Conservation (phyloP, 2,888 invertebrate species). For the Hesperia comma region DNA sequence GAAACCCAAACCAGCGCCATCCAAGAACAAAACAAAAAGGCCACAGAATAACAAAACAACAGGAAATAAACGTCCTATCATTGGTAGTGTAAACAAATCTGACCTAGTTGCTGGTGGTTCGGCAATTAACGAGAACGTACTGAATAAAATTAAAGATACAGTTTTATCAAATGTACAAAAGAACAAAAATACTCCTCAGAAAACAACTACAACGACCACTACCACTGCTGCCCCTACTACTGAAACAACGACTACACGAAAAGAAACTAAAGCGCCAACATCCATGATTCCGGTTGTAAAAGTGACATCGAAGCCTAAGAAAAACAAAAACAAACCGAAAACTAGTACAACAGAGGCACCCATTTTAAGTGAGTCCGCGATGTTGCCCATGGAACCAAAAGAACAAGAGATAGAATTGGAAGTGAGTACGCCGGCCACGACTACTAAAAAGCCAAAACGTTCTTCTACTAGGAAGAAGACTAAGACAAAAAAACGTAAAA, state of each 20-base stretch:
- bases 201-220: conserved; percentile 55
- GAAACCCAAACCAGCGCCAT: conserved; percentile 61
- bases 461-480: conserved; percentile 78
- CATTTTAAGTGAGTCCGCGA: conserved; percentile 64
- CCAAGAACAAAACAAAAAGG: conserved; percentile 69
- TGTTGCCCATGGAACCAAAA: conserved; percentile 77
- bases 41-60: conserved; percentile 65
- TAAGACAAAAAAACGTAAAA: conserved; percentile 85
- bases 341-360: conserved; percentile 50
- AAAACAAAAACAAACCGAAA: conserved; percentile 72
- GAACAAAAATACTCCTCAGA: conserved; percentile 67
- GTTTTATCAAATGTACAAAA: conserved; percentile 81
- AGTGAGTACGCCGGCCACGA: conserved; percentile 73
- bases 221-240: conserved; percentile 51
- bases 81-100: conserved; percentile 75
- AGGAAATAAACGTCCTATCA: conserved; percentile 66
- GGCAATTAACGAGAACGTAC: conserved; percentile 77
- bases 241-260: conserved; percentile 58
- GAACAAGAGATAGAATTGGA: conserved; percentile 79
- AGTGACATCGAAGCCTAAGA: conserved; percentile 68
- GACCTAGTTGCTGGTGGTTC: conserved; percentile 77
- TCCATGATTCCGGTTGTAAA: conserved; percentile 51
- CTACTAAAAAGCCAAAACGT: conserved; percentile 79
- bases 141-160: conserved; percentile 86
- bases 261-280: conserved; percentile 57